A percentile compares a stretch with the other conserved stretches of the same genome.
Conservation (phyloP, 2,113 vertebrate species). For the Pithys albifrons region DNA sequence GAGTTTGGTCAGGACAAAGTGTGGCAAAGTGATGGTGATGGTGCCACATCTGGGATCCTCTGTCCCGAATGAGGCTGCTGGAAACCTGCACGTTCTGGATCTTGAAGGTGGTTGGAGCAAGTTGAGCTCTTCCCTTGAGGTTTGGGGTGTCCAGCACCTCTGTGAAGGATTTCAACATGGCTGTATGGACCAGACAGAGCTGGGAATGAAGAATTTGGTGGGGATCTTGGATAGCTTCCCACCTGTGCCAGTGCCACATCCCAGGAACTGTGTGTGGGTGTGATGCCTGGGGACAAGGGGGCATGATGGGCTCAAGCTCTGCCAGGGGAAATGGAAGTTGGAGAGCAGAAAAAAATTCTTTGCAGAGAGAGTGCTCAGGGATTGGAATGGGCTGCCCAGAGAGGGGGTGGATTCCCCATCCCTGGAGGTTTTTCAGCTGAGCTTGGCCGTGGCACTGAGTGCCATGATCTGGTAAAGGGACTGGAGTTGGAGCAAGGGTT, state of each 20-base stretch:
- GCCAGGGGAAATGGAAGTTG: too few species aligned
- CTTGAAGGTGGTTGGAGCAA: fast-evolving
- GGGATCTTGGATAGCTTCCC: background rate
- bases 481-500: too few species aligned
- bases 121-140: background rate
- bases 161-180: background rate
- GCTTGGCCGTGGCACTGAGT: too few species aligned
- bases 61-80: background rate
- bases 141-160: background rate
- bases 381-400: too few species aligned
- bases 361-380: too few species aligned
- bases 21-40: background rate
- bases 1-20: background rate
- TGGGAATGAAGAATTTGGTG: background rate
- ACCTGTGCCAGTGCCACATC: background rate
- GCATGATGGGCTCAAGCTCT: too few species aligned
- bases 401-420: too few species aligned
- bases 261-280: background rate
- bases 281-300: background rate
- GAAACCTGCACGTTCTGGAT: fast-evolving
- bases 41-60: background rate
- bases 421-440: too few species aligned
- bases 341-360: too few species aligned
- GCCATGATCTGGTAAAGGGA: too few species aligned
- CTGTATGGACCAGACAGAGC: background rate